phyloP scores from a whole-genome alignment of 1,140 invertebrate genomes.

The Calliopsis andreniformis region DNA sequence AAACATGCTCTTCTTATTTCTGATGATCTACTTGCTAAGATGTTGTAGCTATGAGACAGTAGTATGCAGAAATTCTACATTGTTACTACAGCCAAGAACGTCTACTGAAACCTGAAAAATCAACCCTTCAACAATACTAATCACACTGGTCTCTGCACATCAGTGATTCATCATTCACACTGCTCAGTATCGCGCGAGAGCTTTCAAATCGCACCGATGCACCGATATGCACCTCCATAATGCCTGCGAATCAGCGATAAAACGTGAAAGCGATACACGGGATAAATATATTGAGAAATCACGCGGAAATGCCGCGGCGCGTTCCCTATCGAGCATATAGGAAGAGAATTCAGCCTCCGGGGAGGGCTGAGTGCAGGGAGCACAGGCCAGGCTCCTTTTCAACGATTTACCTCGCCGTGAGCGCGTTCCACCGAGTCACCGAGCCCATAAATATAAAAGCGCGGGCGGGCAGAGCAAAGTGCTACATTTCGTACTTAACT shows the following conservation, averaged over 20 bases:
- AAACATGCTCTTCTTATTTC: too few species aligned
- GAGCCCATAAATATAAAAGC: conserved; percentile 44
- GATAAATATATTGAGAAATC: background rate
- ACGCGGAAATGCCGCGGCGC: background rate
- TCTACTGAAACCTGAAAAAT: too few species aligned
- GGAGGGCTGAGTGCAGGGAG: background rate
- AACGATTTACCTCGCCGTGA: conserved; percentile 23
- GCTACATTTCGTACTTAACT: conserved; percentile 57
- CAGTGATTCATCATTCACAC: too few species aligned
- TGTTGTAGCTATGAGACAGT: too few species aligned
- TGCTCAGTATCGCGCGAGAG: too few species aligned
- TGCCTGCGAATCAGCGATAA: background rate
- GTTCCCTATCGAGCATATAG: background rate
- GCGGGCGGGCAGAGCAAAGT: conserved; percentile 6
- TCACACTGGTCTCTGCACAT: too few species aligned
- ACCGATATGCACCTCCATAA: too few species aligned
- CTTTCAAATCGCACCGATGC: too few species aligned
- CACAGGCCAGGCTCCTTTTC: conserved; percentile 14
- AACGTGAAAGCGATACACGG: background rate
- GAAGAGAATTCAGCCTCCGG: background rate
- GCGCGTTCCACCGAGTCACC: conserved; percentile 32
- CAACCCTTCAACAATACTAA: too few species aligned
- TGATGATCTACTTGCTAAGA: too few species aligned
- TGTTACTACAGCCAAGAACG: too few species aligned
- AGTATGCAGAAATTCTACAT: too few species aligned